Percentiles rank a stretch among this genome's conserved stretches.
phyloP scores from a whole-genome alignment of 2,113 vertebrate genomes.

The Elachura formosa region DNA sequence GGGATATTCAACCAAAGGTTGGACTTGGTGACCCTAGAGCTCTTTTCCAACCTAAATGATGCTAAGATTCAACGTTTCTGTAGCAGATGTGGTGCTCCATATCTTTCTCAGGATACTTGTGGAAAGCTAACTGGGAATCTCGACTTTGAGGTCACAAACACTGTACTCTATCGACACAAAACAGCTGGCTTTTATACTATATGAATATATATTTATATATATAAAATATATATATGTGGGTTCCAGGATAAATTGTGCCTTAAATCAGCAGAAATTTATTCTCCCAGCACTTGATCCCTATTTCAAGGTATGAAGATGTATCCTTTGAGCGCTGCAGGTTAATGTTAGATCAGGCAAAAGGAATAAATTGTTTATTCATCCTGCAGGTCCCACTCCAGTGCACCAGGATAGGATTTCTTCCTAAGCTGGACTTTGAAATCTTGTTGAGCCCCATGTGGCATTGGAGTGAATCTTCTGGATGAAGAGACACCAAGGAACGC shows the following conservation, averaged over 20 bases:
- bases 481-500: rapidly evolving
- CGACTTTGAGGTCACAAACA: not conserved
- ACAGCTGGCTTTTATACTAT: not conserved
- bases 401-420: not conserved
- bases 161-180: not conserved
- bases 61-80: too few species aligned
- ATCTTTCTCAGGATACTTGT: not conserved
- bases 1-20: not conserved
- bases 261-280: not conserved
- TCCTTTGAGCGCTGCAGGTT: not conserved
- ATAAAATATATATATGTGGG: too few species aligned
- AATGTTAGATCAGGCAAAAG: not conserved
- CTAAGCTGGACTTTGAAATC: not conserved
- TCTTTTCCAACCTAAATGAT: not conserved
- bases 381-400: too few species aligned
- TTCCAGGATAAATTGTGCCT: not conserved
- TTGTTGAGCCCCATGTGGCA: not conserved
- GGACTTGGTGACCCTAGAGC: not conserved
- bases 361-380: not conserved
- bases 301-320: not conserved
- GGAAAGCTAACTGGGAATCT: not conserved
- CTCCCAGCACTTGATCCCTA: not conserved
- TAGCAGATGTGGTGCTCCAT: not conserved
- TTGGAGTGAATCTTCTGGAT: not conserved
- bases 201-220: too few species aligned